Evolutionary conservation across 2,888 invertebrate species (phyloP).

Genomic region (Tenodera sinensis): DNA sequence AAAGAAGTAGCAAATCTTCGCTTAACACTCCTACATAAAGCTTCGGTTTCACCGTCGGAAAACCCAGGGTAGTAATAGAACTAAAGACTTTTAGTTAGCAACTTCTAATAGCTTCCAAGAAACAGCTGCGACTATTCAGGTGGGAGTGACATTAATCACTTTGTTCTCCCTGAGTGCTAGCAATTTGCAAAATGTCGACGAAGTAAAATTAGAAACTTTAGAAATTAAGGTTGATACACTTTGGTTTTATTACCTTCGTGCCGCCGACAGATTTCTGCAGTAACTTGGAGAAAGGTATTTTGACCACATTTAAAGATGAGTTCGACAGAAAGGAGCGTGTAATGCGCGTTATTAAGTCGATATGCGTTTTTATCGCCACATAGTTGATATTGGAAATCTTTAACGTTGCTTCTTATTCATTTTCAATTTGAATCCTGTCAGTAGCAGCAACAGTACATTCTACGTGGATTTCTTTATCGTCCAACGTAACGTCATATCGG

Average conservation of each 20-base stretch:
- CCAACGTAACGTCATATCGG: too few species aligned
- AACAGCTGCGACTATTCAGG: neutral
- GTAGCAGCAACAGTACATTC: too few species aligned
- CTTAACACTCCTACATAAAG: neutral
- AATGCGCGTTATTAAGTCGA: neutral
- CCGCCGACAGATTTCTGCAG: neutral
- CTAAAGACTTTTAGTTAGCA: neutral
- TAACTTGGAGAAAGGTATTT: neutral
- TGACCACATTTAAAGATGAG: neutral
- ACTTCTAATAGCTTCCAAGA: neutral
- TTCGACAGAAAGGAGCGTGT: neutral
- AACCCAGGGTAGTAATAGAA: neutral
- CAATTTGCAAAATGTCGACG: neutral
- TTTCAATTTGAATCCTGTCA: too few species aligned
- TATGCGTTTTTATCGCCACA: neutral
- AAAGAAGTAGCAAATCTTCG: too few species aligned
- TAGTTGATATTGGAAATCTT: neutral
- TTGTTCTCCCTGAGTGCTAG: neutral
- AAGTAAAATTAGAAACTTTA: neutral
- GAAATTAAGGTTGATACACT: neutral
- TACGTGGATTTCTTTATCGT: too few species aligned
- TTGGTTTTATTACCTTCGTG: neutral
- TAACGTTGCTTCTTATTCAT: neutral
- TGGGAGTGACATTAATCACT: neutral
- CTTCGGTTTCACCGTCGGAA: neutral